Conservation (phyloP, 2,113 vertebrate genomes). For the Erinaceus europaeus region DNA sequence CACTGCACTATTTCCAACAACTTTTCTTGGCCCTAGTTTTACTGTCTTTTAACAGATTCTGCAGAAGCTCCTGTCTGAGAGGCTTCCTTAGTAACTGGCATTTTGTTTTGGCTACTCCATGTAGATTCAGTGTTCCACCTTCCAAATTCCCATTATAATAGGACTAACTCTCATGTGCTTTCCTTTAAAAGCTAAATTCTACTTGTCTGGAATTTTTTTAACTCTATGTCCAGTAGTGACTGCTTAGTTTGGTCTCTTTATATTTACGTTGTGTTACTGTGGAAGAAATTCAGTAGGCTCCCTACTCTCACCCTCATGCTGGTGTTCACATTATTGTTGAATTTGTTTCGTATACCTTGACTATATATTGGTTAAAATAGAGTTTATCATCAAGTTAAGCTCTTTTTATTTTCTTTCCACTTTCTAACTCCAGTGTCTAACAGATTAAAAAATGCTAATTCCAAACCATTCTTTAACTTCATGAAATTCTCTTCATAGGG, state of each 20-base stretch:
- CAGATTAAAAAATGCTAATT: not conserved
- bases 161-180: not conserved
- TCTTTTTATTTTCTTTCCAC: not conserved
- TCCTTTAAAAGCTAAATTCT: not conserved
- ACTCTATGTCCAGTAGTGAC: not conserved
- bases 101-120: not conserved
- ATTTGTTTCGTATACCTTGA: not conserved
- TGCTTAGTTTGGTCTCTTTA: not conserved
- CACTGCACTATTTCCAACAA: not conserved
- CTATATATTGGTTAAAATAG: not conserved
- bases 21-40: not conserved
- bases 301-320: not conserved
- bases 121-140: not conserved
- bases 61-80: not conserved
- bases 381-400: not conserved
- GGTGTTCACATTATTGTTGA: not conserved
- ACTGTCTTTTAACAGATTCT: not conserved
- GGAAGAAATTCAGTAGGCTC: not conserved
- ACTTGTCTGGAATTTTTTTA: not conserved
- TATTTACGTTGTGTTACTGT: not conserved
- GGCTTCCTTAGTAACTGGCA: not conserved
- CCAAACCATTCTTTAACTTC: constrained; percentile 20
- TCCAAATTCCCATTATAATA: not conserved
- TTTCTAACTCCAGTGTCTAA: not conserved
- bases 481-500: too few relatives aligned